Percentiles rank a stretch among this genome's conserved stretches.
phyloP scores from a whole-genome alignment of 2,888 invertebrate species.

The Terebella lapidaria region DNA sequence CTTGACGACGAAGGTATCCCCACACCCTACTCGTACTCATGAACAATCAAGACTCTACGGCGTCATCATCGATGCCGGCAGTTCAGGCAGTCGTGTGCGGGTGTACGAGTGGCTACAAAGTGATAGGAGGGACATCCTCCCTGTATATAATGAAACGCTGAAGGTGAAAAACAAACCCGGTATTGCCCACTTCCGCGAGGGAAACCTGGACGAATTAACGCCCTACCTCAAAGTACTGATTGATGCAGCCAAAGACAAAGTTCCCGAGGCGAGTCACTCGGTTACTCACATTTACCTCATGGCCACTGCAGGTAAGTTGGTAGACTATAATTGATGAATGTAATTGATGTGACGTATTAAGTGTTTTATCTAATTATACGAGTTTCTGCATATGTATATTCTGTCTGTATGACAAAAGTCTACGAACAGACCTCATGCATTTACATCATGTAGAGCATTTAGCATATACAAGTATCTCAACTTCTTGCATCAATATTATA shows the following conservation, averaged over 20 bases:
- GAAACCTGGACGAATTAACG: not conserved
- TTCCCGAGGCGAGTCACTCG: not conserved
- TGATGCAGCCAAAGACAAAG: not conserved
- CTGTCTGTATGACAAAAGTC: no score
- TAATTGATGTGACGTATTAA: no score
- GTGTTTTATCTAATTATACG: no score
- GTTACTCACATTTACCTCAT: conserved; percentile 13
- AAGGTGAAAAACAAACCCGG: not conserved
- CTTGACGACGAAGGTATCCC: no score
- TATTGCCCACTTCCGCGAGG: not conserved
- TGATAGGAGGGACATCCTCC: not conserved
- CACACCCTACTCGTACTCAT: no score
- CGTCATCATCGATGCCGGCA: not conserved
- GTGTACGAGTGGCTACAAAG: not conserved
- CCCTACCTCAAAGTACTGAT: conserved; percentile 5
- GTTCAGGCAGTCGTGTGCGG: not conserved
- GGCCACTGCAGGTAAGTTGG: conserved; percentile 17
- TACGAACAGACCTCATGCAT: no score
- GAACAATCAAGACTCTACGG: no score
- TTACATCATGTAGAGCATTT: no score
- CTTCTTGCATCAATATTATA: no score
- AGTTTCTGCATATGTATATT: no score
- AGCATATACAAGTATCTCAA: no score
- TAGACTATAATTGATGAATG: not conserved
- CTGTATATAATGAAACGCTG: not conserved